phyloP scores from a whole-genome alignment of 2,888 invertebrate genomes.

The Callimorpha dominula region DNA sequence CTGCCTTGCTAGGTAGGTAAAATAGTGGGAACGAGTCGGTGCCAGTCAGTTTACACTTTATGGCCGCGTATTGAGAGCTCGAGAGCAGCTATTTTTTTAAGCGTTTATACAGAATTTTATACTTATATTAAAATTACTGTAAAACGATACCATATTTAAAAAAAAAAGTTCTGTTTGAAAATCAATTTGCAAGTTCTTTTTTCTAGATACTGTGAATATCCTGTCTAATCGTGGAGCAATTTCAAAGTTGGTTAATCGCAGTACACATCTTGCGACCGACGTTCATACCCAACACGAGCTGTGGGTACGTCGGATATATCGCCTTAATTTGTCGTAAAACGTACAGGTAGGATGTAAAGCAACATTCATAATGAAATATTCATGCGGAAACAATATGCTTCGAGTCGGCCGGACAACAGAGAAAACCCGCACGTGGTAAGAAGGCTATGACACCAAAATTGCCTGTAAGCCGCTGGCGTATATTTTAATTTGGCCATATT shows the following conservation, averaged over 20 bases:
- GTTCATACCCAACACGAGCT: constrained; percentile 18
- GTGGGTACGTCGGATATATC: constrained; percentile 26
- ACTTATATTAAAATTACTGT: background rate
- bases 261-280: background rate
- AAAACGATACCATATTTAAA: background rate
- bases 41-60: background rate
- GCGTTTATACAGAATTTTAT: background rate
- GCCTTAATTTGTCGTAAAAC: constrained; percentile 44
- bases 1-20: background rate
- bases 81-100: background rate
- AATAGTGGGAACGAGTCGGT: background rate
- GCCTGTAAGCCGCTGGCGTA: constrained; percentile 25
- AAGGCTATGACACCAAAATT: background rate
- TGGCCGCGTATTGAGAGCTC: background rate
- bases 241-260: background rate
- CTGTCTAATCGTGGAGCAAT: background rate
- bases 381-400: constrained; percentile 66
- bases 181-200: no score
- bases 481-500: constrained; percentile 41
- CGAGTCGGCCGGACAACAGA: constrained; percentile 51
- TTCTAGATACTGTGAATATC: background rate
- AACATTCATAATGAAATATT: constrained; percentile 72
- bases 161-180: no score
- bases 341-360: constrained; percentile 40
- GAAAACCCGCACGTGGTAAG: constrained; percentile 4